Conservation (phyloP, 2,113 vertebrate species). For the Pelvicachromis taeniatus region DNA sequence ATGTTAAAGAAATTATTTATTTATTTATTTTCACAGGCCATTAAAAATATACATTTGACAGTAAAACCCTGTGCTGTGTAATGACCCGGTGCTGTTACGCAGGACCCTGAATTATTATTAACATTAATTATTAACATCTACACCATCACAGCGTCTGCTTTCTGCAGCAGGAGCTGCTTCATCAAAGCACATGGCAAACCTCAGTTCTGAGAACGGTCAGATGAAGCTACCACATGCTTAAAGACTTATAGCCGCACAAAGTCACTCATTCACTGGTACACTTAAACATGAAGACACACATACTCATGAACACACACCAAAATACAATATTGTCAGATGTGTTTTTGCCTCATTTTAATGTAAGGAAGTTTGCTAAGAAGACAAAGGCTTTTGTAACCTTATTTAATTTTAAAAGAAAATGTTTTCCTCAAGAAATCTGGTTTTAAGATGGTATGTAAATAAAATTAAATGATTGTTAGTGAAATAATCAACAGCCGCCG, state of each 20-base stretch:
- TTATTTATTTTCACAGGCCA: background rate
- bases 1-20: background rate
- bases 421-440: background rate
- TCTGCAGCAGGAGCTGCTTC: background rate
- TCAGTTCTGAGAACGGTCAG: background rate
- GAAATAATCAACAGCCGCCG: background rate
- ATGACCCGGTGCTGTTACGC: background rate
- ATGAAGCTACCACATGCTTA: background rate
- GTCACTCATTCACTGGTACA: background rate
- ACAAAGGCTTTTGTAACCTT: background rate
- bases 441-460: background rate
- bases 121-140: background rate
- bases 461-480: background rate
- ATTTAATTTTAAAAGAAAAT: background rate
- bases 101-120: background rate
- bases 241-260: background rate
- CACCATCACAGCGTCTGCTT: background rate
- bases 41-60: background rate
- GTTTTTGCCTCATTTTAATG: background rate
- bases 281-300: background rate
- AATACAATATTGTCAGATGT: background rate
- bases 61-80: background rate
- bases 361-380: background rate
- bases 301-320: background rate
- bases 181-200: background rate